Evolutionary conservation across 64 coral and sea anemone genomes (phyloP).

Genomic region (Cladopsammia gracilis): DNA sequence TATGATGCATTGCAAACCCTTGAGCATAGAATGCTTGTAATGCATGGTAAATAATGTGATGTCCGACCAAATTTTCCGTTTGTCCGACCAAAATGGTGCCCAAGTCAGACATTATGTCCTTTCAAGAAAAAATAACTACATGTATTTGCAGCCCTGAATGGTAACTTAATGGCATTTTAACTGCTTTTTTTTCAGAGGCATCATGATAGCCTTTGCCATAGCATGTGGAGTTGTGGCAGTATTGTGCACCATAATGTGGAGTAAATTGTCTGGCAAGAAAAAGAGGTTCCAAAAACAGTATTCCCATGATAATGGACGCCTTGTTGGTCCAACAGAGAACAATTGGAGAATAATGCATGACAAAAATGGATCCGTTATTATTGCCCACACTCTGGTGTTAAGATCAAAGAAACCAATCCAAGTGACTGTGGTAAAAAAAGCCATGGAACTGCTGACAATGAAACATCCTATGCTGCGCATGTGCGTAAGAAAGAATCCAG

Average conservation of each 20-base stretch:
- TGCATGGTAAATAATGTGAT: too few species aligned
- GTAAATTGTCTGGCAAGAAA: neutral
- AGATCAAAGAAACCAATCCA: neutral
- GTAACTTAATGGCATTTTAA: too few species aligned
- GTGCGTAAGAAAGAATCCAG: neutral
- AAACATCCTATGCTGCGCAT: constrained; percentile 12
- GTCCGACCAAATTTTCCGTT: too few species aligned
- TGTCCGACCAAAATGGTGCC: too few species aligned
- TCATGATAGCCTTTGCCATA: neutral
- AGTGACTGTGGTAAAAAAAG: neutral
- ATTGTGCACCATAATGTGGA: neutral
- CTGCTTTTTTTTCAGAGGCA: neutral
- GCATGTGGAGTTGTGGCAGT: neutral
- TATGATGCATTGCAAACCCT: too few species aligned
- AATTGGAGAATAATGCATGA: neutral
- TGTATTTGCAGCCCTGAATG: too few species aligned
- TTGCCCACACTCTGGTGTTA: neutral
- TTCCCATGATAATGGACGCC: neutral
- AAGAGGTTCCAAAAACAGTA: neutral
- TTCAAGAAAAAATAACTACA: too few species aligned
- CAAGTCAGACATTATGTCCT: too few species aligned
- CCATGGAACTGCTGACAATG: constrained; percentile 4
- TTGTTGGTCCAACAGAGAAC: neutral
- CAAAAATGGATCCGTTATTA: neutral
- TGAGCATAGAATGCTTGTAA: too few species aligned